Evolutionary conservation across 2,797 vertebrate genomes (phyloP).

Genomic region (Chlorospingus flavigularis): DNA sequence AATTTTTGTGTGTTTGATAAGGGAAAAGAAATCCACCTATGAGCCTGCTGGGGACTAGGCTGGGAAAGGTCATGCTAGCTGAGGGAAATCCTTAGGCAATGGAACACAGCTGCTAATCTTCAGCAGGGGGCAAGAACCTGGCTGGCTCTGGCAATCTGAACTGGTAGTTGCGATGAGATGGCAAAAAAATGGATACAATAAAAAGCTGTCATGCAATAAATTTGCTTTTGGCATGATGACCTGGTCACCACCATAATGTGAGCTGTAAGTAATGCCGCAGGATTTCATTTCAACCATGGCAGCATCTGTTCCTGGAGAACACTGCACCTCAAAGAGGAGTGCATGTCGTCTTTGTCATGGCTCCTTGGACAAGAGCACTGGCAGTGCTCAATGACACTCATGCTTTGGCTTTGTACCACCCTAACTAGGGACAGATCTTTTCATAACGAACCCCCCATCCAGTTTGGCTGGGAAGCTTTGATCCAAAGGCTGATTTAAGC

Average conservation of each 20-base stretch:
- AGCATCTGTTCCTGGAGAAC: background rate
- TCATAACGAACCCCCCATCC: background rate
- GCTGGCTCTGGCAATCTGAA: background rate
- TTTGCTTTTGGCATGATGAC: background rate
- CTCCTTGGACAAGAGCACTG: background rate
- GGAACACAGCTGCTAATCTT: background rate
- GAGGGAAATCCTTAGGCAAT: background rate
- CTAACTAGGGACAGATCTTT: background rate
- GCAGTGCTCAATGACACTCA: background rate
- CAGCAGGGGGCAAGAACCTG: background rate
- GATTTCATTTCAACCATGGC: background rate
- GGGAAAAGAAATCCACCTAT: background rate
- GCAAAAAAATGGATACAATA: background rate
- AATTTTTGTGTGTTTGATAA: background rate
- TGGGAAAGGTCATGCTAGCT: background rate
- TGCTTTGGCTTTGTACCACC: background rate
- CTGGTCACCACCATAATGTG: background rate
- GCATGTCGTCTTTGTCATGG: fast-evolving
- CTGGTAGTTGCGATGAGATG: background rate
- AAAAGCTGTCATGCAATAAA: background rate
- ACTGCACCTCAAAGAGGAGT: background rate
- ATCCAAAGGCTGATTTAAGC: background rate
- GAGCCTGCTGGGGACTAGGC: background rate
- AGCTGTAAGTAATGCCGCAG: background rate
- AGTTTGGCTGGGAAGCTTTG: background rate